A percentile compares a stretch with the other conserved stretches of the same genome.
These are phyloP conservation scores for Tortrix viridana DNA, from an alignment of 2,888 invertebrate species.

Conservation along the genomic window DNA sequence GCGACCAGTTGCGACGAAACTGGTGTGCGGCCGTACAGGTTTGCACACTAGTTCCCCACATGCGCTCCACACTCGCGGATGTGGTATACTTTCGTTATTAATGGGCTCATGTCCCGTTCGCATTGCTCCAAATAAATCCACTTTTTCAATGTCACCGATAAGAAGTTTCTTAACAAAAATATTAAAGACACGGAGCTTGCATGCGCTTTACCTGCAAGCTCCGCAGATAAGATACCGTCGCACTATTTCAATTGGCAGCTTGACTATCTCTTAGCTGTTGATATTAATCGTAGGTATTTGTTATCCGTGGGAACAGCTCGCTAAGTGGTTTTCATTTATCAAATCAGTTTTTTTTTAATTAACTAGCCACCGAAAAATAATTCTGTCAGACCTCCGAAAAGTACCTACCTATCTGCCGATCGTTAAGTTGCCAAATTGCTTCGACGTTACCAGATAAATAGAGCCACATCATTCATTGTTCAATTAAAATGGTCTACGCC, in stretches of 20 bases:
- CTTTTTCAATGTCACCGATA: constrained; percentile 22
- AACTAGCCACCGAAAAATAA: constrained; percentile 1
- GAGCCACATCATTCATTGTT: constrained; percentile 43
- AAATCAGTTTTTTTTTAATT: neutral
- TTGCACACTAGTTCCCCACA: constrained; percentile 67
- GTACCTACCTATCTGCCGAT: constrained; percentile 9
- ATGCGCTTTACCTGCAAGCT: neutral
- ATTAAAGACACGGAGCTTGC: neutral
- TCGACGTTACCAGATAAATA: constrained; percentile 35
- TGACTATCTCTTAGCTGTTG: no score
- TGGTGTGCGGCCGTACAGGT: constrained; percentile 71
- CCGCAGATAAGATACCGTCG: no score
- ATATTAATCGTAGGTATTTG: neutral
- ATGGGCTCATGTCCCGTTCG: constrained; percentile 70
- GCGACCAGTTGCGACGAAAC: constrained; percentile 72
- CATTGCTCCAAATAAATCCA: constrained; percentile 47
- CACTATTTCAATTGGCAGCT: no score
- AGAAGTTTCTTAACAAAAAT: constrained; percentile 4
- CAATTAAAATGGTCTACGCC: constrained; percentile 45
- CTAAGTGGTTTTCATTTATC: constrained; percentile 6
- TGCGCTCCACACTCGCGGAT: constrained; percentile 71
- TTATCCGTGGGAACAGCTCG: constrained; percentile 3
- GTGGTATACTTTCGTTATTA: constrained; percentile 78
- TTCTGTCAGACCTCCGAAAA: constrained; percentile 4
- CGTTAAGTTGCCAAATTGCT: constrained; percentile 27